Conservation (phyloP, 2,888 invertebrate genomes). For the Barypeithes pellucidus region DNA sequence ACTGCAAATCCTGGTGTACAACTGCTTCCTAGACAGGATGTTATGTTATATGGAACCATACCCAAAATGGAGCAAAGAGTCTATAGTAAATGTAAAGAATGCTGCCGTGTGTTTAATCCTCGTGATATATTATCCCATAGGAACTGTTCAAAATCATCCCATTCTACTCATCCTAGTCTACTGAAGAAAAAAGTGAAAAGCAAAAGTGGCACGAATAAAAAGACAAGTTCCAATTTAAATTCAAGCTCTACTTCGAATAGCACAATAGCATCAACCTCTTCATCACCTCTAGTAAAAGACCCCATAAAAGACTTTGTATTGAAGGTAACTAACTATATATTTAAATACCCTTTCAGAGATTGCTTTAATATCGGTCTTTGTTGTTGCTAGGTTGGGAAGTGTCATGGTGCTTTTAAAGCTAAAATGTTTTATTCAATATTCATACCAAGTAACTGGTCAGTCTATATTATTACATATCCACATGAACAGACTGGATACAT, state of each 20-base stretch:
- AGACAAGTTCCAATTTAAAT: conserved; percentile 29
- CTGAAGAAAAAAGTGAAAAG: conserved; percentile 64
- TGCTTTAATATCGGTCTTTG: too few species aligned
- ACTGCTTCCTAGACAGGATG: conserved; percentile 66
- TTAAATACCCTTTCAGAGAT: background rate
- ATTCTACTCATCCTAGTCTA: conserved; percentile 57
- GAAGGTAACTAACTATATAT: conserved; percentile 59
- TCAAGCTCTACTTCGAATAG: conserved; percentile 34
- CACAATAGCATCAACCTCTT: conserved; percentile 11
- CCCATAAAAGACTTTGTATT: conserved; percentile 55
- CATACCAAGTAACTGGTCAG: too few species aligned
- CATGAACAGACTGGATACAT: too few species aligned
- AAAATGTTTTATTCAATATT: too few species aligned
- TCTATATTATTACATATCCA: too few species aligned
- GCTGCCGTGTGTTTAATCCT: conserved; percentile 64
- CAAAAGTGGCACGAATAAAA: conserved; percentile 53
- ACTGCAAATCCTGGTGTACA: conserved; percentile 57
- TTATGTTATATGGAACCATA: conserved; percentile 65
- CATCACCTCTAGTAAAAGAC: conserved; percentile 18
- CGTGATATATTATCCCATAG: conserved; percentile 58
- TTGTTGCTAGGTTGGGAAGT: too few species aligned
- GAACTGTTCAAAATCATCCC: conserved; percentile 60
- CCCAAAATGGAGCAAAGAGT: conserved; percentile 67
- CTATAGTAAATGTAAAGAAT: conserved; percentile 66
- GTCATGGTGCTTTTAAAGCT: too few species aligned